Evolutionary conservation across 2,797 vertebrate species (phyloP).

Genomic region (Leptodactylus fallax): DNA sequence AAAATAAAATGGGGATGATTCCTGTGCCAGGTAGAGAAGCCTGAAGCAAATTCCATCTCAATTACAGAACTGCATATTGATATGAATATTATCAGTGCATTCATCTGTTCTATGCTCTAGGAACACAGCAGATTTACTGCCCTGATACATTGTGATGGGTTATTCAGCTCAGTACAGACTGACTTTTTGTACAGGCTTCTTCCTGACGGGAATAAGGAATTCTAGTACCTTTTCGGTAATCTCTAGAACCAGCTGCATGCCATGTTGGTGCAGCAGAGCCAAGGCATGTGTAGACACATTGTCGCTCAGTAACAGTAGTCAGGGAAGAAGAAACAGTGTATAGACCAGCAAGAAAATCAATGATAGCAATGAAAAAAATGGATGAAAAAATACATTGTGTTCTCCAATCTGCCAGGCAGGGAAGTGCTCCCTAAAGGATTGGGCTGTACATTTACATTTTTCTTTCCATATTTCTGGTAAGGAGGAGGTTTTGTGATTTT

Average conservation of each 20-base stretch:
- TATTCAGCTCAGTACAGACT: not conserved
- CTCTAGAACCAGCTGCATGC: slow-evolving; percentile 31
- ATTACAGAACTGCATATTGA: not conserved
- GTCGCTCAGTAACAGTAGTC: slow-evolving; percentile 44
- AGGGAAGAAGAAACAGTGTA: slow-evolving; percentile 22
- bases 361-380: slow-evolving; percentile 29
- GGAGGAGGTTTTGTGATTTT: slow-evolving; percentile 45
- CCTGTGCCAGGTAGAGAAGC: slow-evolving; percentile 32
- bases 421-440: slow-evolving; percentile 57
- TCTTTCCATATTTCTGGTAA: slow-evolving; percentile 62
- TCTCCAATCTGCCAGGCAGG: slow-evolving; percentile 30
- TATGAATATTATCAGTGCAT: slow-evolving; percentile 6
- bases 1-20: not conserved
- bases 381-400: slow-evolving; percentile 44
- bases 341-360: slow-evolving; percentile 55
- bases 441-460: slow-evolving; percentile 57
- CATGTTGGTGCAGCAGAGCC: slow-evolving; percentile 10
- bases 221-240: slow-evolving; percentile 37
- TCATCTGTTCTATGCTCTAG: not conserved
- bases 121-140: not conserved
- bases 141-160: not conserved
- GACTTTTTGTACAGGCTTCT: not conserved
- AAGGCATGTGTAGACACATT: slow-evolving; percentile 45
- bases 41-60: slow-evolving; percentile 14
- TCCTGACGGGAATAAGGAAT: slow-evolving; percentile 24